phyloP scores from a whole-genome alignment of 1,140 invertebrate species.

The Cydia splendana region DNA sequence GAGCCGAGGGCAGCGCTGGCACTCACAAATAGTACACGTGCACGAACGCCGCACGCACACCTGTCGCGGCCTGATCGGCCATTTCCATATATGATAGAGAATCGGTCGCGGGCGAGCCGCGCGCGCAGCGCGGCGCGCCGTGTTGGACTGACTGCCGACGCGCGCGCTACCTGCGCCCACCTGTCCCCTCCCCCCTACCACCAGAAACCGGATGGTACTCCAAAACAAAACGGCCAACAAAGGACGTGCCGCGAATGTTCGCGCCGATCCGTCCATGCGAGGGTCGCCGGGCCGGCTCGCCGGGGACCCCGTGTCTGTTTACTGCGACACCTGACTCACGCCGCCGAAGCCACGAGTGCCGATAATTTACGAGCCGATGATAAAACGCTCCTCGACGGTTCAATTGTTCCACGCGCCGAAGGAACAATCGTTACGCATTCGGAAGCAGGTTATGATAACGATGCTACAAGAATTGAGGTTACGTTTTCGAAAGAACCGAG shows the following conservation, averaged over 20 bases:
- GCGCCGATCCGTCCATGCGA: constrained; percentile 61
- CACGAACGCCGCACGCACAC: constrained; percentile 74
- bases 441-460: constrained; percentile 30
- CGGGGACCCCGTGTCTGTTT: constrained; percentile 49
- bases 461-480: constrained; percentile 35
- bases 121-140: constrained; percentile 67
- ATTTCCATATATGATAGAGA: constrained; percentile 71
- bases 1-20: constrained; percentile 63
- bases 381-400: constrained; percentile 41
- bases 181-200: constrained; percentile 70
- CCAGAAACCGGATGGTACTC: constrained; percentile 77
- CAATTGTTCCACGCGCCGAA: constrained; percentile 51
- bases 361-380: constrained; percentile 61
- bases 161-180: constrained; percentile 73
- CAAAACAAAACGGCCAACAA: constrained; percentile 79
- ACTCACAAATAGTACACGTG: constrained; percentile 78
- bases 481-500: constrained; percentile 56
- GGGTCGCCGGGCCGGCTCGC: constrained; percentile 54
- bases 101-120: constrained; percentile 62
- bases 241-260: constrained; percentile 77
- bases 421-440: constrained; percentile 40
- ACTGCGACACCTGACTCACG: constrained; percentile 71
- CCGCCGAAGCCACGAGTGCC: constrained; percentile 49
- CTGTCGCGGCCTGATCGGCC: constrained; percentile 73
- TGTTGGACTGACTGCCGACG: constrained; percentile 69